A percentile compares a stretch with the other conserved stretches of the same genome.
Evolutionary conservation across 2,797 vertebrate genomes (phyloP).

Genomic region (Smutsia gigantea): DNA sequence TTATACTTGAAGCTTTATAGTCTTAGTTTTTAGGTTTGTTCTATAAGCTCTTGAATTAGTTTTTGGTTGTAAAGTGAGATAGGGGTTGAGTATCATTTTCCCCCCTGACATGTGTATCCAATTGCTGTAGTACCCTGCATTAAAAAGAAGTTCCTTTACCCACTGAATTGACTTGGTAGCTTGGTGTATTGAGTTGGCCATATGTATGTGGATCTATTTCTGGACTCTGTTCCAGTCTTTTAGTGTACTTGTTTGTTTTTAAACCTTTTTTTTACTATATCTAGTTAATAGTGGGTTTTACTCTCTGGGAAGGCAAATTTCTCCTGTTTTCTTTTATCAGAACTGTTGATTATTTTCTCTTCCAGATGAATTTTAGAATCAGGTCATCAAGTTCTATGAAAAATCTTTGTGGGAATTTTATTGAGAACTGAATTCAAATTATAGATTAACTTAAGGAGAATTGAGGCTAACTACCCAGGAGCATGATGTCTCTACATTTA

Average conservation of each 20-base stretch:
- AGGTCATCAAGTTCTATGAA: neutral
- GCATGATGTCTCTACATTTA: neutral
- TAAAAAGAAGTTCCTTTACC: neutral
- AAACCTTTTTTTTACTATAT: neutral
- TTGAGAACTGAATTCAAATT: neutral
- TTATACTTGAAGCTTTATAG: neutral
- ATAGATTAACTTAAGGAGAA: neutral
- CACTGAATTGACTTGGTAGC: neutral
- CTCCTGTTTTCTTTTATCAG: neutral
- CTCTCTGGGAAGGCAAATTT: slow-evolving; percentile 9
- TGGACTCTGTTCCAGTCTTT: neutral
- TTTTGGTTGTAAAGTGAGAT: slow-evolving; percentile 26
- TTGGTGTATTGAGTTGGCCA: neutral
- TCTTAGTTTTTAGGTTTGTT: slow-evolving; percentile 35
- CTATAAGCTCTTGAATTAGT: neutral
- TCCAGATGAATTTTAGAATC: slow-evolving; percentile 34
- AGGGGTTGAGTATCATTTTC: neutral
- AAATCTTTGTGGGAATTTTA: neutral
- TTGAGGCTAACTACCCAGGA: neutral
- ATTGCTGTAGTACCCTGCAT: neutral
- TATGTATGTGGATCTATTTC: neutral
- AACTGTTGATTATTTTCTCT: slow-evolving; percentile 41
- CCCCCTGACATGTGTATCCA: neutral
- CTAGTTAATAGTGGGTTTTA: neutral
- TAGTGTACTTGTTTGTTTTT: slow-evolving; percentile 13